These are phyloP conservation scores for Thinocorus orbignyianus DNA, from an alignment of 2,113 vertebrate genomes.

Conservation along the genomic window DNA sequence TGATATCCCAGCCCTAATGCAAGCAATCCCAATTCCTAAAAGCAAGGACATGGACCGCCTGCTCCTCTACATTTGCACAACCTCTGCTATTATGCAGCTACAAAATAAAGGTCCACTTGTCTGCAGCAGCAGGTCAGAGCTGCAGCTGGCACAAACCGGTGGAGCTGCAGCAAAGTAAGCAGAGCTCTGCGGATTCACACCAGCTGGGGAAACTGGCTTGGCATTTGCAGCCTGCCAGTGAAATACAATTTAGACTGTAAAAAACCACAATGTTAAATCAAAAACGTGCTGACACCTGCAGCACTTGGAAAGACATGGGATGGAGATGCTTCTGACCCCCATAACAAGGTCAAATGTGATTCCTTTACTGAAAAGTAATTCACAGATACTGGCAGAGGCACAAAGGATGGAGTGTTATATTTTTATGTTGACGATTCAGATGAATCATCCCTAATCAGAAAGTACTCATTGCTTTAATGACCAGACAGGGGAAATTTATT, in stretches of 20 bases:
- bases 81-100: background rate
- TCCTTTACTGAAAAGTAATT: background rate
- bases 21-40: background rate
- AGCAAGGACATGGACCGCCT: background rate
- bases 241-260: background rate
- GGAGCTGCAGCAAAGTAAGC: background rate
- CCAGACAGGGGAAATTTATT: background rate
- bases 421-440: background rate
- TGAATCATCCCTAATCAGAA: background rate
- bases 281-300: background rate
- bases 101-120: background rate
- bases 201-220: background rate
- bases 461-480: background rate
- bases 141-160: background rate
- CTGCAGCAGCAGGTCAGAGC: background rate
- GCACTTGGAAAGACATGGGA: background rate
- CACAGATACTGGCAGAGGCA: background rate
- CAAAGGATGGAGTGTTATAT: background rate
- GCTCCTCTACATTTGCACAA: background rate
- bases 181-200: background rate
- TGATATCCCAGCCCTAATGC: background rate
- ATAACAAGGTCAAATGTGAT: background rate
- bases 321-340: fast-evolving
- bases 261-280: background rate
- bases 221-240: background rate